Conservation (phyloP, 2,888 invertebrate species). For the Diogma glabrata region DNA sequence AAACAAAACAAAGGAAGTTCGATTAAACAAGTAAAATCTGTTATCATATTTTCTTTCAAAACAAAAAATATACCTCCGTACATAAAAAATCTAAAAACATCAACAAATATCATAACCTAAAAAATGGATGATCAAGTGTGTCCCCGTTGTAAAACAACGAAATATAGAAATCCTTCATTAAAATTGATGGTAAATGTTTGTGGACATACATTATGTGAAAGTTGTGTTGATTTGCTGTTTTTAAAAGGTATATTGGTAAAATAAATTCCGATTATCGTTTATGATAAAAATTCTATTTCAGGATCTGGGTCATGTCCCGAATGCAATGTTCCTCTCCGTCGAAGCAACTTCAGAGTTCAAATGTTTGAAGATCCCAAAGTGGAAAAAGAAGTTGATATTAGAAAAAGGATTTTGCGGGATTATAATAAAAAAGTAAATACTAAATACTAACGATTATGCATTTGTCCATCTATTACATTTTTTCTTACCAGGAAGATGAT, state of each 20-base stretch:
- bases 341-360: conserved; percentile 87
- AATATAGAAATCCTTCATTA: conserved; percentile 91
- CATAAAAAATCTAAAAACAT: neutral
- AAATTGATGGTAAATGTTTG: conserved; percentile 98
- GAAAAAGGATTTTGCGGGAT: conserved; percentile 76
- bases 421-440: conserved; percentile 66
- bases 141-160: conserved; percentile 92
- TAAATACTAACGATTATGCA: neutral
- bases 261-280: neutral
- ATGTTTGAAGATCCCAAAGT: conserved; percentile 92
- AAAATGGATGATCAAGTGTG: conserved; percentile 74
- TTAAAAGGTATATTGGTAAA: conserved; percentile 60
- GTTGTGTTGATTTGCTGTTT: conserved; percentile 92
- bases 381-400: conserved; percentile 94
- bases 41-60: no score
- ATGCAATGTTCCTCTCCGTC: conserved; percentile 75
- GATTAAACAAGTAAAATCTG: no score
- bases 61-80: neutral
- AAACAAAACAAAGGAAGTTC: no score
- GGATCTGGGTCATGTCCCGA: conserved; percentile 92
- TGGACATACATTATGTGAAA: conserved; percentile 95
- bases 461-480: neutral
- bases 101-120: no score
- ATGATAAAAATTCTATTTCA: conserved; percentile 29
- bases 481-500: conserved; percentile 61